These are phyloP conservation scores for Elegia similella DNA, from an alignment of 2,888 invertebrate genomes.

Conservation along the genomic window DNA sequence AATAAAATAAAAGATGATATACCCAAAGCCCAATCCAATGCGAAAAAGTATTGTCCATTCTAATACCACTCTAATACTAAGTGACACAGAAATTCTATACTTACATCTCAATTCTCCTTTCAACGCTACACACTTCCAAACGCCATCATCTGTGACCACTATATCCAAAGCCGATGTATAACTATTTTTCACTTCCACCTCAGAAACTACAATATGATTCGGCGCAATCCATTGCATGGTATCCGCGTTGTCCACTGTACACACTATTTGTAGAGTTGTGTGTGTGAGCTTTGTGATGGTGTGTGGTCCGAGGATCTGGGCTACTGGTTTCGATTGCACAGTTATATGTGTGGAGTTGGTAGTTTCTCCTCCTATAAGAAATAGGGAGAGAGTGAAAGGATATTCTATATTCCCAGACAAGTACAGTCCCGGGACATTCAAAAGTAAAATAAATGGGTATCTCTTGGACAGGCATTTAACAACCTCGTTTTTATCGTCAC, in stretches of 20 bases:
- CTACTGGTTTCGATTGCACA: conserved; percentile 45
- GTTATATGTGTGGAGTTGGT: conserved; percentile 45
- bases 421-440: too few species aligned
- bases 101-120: conserved; percentile 46
- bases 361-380: conserved; percentile 55
- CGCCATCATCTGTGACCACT: conserved; percentile 45
- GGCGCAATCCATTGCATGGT: conserved; percentile 48
- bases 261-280: conserved; percentile 45
- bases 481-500: too few species aligned
- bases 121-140: conserved; percentile 54
- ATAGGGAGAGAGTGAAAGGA: background rate
- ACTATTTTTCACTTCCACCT: conserved; percentile 34
- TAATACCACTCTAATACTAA: too few species aligned
- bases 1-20: too few species aligned
- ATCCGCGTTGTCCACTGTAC: conserved; percentile 51
- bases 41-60: too few species aligned
- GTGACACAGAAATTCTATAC: background rate
- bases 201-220: conserved; percentile 34
- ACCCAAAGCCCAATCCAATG: too few species aligned
- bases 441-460: too few species aligned
- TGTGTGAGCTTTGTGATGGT: conserved; percentile 37
- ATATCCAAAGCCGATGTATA: conserved; percentile 45
- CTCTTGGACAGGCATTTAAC: too few species aligned
- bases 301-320: conserved; percentile 60
- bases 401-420: too few species aligned